Percentiles rank a stretch among this genome's conserved stretches.
Evolutionary conservation across 2,797 vertebrate species (phyloP).

Genomic region (Gymnopithys bicolor): DNA sequence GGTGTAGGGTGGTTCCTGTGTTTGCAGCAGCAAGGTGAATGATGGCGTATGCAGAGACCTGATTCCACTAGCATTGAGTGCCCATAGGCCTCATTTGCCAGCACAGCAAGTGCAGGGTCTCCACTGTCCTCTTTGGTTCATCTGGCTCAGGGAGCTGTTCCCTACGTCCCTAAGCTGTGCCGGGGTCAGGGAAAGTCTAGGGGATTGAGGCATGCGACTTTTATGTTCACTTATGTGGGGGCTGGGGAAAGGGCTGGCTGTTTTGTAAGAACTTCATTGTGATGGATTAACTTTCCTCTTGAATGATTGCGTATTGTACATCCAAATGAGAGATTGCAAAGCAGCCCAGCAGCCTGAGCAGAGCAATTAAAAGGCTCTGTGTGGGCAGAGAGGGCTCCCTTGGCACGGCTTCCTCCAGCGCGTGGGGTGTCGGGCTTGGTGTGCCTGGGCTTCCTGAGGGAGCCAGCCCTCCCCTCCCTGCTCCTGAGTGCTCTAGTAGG

Average conservation of each 20-base stretch:
- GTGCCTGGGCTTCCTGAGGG: not conserved
- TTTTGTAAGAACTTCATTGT: not conserved
- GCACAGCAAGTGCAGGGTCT: not conserved
- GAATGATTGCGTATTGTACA: not conserved
- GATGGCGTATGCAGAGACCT: not conserved
- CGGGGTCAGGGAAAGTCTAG: not conserved
- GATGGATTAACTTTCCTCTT: not conserved
- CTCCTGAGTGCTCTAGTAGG: not conserved
- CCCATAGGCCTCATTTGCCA: not conserved
- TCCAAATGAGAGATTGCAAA: not conserved
- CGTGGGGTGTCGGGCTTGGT: accelerated
- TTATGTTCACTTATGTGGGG: not conserved
- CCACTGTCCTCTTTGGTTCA: accelerated
- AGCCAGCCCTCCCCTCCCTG: not conserved
- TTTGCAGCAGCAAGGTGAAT: not conserved
- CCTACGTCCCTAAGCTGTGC: not conserved
- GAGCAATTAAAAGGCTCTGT: not conserved
- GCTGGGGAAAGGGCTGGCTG: not conserved
- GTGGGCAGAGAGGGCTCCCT: not conserved
- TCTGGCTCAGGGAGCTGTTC: not conserved
- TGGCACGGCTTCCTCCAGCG: not conserved
- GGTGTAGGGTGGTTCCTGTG: not conserved
- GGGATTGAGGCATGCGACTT: not conserved
- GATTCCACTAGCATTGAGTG: accelerated
- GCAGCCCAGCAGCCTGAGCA: accelerated